Evolutionary conservation across 1,140 invertebrate genomes (phyloP).

Genomic region (Solen grandis): DNA sequence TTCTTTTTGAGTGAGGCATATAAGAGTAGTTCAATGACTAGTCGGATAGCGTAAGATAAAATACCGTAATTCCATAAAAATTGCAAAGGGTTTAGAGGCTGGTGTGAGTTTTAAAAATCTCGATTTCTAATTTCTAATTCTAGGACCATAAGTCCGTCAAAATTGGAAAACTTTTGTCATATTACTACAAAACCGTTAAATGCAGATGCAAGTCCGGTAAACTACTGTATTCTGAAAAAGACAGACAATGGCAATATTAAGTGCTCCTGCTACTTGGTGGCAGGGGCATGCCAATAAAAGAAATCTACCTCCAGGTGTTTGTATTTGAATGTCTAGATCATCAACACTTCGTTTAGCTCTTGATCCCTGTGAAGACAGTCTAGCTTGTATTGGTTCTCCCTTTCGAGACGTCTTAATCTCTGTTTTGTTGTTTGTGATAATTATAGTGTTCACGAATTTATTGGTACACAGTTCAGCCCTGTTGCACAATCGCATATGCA

Average conservation of each 20-base stretch:
- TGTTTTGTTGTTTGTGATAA: constrained; percentile 1
- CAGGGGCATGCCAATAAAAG: background rate
- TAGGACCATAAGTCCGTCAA: background rate
- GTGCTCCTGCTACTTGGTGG: no score
- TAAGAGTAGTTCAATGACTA: no score
- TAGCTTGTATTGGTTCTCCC: background rate
- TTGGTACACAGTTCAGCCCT: no score
- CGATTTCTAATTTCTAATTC: no score
- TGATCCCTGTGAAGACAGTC: background rate
- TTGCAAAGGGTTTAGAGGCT: no score
- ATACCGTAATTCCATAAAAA: no score
- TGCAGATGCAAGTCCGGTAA: no score
- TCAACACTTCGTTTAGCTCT: constrained; percentile 10
- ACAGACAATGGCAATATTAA: no score
- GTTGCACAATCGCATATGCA: constrained; percentile 35
- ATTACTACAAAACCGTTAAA: background rate
- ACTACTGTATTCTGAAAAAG: no score
- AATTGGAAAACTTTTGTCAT: background rate
- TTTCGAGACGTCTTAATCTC: background rate
- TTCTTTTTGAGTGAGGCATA: no score
- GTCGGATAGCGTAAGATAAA: no score
- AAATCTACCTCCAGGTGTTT: constrained; percentile 12
- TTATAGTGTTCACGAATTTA: constrained; percentile 21
- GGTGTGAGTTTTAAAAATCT: no score
- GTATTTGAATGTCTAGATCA: background rate